phyloP scores from a whole-genome alignment of 30 jellyfish, hydroid and myxozoan genomes.

The Sanderia malayensis region DNA sequence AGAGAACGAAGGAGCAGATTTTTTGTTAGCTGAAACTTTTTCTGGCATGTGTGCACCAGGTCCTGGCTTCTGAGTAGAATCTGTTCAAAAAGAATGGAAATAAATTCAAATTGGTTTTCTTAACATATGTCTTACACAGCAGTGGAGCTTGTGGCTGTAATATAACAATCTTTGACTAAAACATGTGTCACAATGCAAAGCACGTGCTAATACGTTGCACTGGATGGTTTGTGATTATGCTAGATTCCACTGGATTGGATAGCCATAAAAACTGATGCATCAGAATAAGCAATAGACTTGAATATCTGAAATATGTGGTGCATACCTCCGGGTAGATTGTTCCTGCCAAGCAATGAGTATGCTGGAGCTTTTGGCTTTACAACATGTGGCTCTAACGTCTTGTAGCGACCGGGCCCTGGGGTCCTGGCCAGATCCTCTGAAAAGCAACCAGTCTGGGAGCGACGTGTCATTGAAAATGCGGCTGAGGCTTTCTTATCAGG shows the following conservation, averaged over 20 bases:
- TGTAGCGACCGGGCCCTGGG: constrained; percentile 99
- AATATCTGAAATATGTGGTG: no score
- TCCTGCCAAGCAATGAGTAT: constrained; percentile 89
- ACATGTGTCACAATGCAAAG: no score
- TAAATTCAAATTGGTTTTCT: no score
- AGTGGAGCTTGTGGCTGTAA: no score
- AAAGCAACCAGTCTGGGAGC: constrained; percentile 97
- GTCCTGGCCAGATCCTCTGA: constrained; percentile 98
- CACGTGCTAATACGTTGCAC: no score
- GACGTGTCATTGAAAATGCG: constrained; percentile 96
- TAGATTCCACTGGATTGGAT: no score
- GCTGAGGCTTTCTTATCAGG: constrained; percentile 97
- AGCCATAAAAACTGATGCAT: no score
- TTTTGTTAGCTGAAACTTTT: constrained; percentile 69
- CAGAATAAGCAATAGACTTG: no score
- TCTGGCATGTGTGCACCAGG: constrained; percentile 99
- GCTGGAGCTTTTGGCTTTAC: constrained; percentile 85
- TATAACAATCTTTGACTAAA: no score
- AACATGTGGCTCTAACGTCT: constrained; percentile 75
- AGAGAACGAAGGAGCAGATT: constrained; percentile 96
- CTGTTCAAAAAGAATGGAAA: constrained; percentile 27
- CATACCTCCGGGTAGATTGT: constrained; percentile 98
- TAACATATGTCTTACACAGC: no score
- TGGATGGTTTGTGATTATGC: no score
- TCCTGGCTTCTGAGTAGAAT: constrained; percentile 98